Evolutionary conservation across 2,888 invertebrate species (phyloP).

Genomic region (Cheilosia soror): DNA sequence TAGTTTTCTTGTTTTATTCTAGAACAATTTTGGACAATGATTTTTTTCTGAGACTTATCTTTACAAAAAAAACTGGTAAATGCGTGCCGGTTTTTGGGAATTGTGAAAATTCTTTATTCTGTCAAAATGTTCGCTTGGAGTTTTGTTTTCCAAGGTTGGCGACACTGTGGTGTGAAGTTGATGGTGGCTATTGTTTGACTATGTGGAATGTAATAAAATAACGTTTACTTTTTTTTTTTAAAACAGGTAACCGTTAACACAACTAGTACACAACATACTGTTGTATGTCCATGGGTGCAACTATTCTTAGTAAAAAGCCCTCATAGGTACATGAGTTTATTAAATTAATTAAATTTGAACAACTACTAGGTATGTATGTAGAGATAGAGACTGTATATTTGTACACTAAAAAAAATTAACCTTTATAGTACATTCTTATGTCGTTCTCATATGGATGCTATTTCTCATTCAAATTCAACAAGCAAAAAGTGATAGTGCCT

Average conservation of each 20-base stretch:
- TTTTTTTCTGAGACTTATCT: not conserved
- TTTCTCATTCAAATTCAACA: too few species aligned
- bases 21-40: not conserved
- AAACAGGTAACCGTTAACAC: not conserved
- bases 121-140: conserved; percentile 42
- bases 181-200: not conserved
- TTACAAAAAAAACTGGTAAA: not conserved
- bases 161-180: conserved; percentile 13
- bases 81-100: conserved; percentile 52
- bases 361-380: too few species aligned
- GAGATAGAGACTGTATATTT: too few species aligned
- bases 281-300: too few species aligned
- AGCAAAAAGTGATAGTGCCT: too few species aligned
- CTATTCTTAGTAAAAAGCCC: too few species aligned
- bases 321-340: too few species aligned
- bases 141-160: conserved; percentile 18
- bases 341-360: too few species aligned
- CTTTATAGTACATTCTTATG: too few species aligned
- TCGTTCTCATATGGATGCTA: too few species aligned
- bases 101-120: conserved; percentile 46
- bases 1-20: not conserved
- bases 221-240: not conserved
- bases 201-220: not conserved
- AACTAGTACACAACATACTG: too few species aligned
- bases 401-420: too few species aligned